These are phyloP conservation scores for Lerista edwardsae DNA, from an alignment of 2,797 vertebrate species.

Conservation along the genomic window DNA sequence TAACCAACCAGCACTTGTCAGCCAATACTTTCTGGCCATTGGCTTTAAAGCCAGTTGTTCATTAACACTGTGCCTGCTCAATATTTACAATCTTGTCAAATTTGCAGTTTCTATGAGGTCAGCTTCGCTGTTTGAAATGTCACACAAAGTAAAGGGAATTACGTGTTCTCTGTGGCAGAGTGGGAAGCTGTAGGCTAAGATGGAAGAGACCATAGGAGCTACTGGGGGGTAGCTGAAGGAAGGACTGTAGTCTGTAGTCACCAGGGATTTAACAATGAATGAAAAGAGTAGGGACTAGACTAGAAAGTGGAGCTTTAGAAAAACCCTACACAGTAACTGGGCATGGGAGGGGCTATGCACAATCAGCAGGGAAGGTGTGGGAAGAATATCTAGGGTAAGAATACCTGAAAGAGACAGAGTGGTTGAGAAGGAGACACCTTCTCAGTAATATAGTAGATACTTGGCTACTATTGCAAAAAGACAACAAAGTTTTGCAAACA, in stretches of 20 bases:
- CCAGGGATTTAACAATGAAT: not conserved
- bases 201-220: not conserved
- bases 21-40: not conserved
- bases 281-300: not conserved
- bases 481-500: too few relatives aligned
- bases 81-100: not conserved
- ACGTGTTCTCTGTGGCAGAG: not conserved
- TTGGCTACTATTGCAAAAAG: too few relatives aligned
- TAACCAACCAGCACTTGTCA: slow-evolving; percentile 57
- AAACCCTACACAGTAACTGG: not conserved
- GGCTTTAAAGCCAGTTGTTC: not conserved
- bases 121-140: not conserved
- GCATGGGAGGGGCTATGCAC: not conserved
- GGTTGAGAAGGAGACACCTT: not conserved
- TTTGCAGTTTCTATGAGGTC: not conserved
- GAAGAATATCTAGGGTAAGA: not conserved
- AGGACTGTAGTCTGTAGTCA: not conserved
- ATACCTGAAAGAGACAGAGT: too few relatives aligned
- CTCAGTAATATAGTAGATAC: too few relatives aligned
- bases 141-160: too few relatives aligned
- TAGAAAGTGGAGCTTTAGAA: too few relatives aligned
- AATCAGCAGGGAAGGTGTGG: not conserved
- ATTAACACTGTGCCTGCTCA: not conserved
- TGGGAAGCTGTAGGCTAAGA: not conserved
- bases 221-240: not conserved